A percentile compares a stretch with the other conserved stretches of the same genome.
These are phyloP conservation scores for Axis porcinus DNA, from an alignment of 2,113 vertebrate species.

Conservation along the genomic window DNA sequence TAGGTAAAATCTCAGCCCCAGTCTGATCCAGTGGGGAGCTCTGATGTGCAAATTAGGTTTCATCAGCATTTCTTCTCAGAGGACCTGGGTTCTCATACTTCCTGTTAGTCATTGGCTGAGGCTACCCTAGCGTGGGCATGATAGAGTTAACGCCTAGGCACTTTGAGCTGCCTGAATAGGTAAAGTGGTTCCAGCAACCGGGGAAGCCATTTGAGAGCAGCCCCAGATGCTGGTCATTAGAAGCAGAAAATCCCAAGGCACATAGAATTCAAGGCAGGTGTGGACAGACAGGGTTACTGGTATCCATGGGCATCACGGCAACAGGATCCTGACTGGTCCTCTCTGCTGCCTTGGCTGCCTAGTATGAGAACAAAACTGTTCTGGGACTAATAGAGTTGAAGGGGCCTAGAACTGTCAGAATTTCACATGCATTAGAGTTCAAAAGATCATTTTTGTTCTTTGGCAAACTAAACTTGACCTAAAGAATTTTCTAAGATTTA, in stretches of 20 bases:
- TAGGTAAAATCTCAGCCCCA: not conserved
- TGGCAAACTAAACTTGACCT: not conserved
- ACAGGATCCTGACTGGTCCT: not conserved
- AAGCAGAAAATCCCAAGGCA: not conserved
- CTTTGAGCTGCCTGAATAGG: not conserved
- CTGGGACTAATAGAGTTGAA: not conserved
- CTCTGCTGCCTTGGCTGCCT: not conserved
- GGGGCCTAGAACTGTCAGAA: not conserved
- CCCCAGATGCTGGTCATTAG: not conserved
- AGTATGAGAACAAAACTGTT: not conserved
- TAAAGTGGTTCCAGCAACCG: not conserved
- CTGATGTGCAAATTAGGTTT: not conserved
- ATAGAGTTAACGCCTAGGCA: not conserved
- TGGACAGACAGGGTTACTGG: not conserved
- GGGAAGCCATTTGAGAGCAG: not conserved
- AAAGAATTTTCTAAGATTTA: not conserved
- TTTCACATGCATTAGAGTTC: not conserved
- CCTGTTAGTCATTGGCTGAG: not conserved
- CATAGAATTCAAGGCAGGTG: not conserved
- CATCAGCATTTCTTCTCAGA: not conserved
- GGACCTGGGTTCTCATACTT: not conserved
- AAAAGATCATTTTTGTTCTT: not conserved
- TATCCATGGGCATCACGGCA: no score
- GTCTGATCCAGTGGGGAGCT: not conserved
- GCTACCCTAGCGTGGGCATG: fast-evolving